phyloP scores from a whole-genome alignment of 2,113 vertebrate species.

The Azemiops feae region DNA sequence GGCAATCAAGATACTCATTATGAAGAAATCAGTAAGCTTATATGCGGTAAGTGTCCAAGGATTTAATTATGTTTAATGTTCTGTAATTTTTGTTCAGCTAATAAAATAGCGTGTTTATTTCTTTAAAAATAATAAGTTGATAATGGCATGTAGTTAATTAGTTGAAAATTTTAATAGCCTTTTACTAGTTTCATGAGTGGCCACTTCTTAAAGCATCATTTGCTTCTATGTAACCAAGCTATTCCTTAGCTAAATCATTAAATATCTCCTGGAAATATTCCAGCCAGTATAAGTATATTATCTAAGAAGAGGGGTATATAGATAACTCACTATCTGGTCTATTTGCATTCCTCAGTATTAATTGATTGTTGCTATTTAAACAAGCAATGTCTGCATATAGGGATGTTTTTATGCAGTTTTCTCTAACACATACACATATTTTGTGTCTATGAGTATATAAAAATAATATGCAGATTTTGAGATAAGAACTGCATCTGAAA shows the following conservation, averaged over 20 bases:
- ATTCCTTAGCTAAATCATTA: constrained; percentile 2
- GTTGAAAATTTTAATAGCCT: not conserved
- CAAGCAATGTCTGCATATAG: not conserved
- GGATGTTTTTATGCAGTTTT: not conserved
- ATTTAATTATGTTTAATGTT: not conserved
- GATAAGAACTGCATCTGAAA: not conserved
- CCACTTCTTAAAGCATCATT: not conserved
- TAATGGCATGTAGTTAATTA: not conserved
- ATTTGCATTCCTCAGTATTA: not conserved
- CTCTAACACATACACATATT: not conserved
- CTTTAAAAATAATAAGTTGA: not conserved
- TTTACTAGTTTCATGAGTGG: not conserved
- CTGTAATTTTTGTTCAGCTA: not conserved
- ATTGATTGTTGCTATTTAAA: not conserved
- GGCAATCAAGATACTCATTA: not conserved
- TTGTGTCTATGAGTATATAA: not conserved
- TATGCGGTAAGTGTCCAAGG: not conserved
- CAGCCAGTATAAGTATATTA: not conserved
- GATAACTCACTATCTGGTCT: not conserved
- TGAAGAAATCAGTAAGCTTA: not conserved
- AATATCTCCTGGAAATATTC: not conserved
- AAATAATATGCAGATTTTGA: not conserved
- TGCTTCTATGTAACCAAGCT: constrained; percentile 2
- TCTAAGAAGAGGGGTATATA: not conserved
- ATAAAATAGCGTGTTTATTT: not conserved